Evolutionary conservation across 2,888 invertebrate genomes (phyloP), one percentile per base, ranked within the genome.

Genomic region (Tetragnatha montana): DNA sequence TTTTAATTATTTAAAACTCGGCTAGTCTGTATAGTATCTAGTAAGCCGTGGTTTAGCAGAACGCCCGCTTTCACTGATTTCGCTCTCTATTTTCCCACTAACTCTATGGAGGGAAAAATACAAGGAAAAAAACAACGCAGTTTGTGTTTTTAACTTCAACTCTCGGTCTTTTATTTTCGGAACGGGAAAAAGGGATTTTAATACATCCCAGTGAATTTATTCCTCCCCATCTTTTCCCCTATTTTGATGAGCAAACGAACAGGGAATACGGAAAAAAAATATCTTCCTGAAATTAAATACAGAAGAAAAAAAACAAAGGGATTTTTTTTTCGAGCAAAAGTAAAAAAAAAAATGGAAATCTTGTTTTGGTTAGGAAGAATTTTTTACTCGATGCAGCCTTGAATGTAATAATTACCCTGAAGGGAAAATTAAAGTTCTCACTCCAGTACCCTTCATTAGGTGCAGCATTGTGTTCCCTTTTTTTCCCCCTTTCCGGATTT

Each of bases 401-500:
- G 78, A n/a, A 80, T 49, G 69, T 80, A n/a, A 71, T 71, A 81
- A 81, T 50, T 81, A 81, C 71, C 70, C 35, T 68, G 21, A 71
- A 71, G 50, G 21, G 17, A 71, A 81, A 71, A 81, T 81, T 71
- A 81, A 81, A 81, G 49, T 21, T n/a, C 3, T 81, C 71, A 69
- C 47, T 70, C 50, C 70, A 71, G 19, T 81, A 19, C 81, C 68
- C 49, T 81, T 80, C 68, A 80, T 35, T 60, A 68, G 35, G 35
- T 19, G 50, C 19, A 35, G 35, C 22, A 10, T 68, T 80, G 19
- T 35, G 17, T 68, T 68, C 35, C 21, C 22, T 80, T 35, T 7
- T 68, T 80, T 68, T 49, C 50, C 17, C 21, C 22, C 35, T 22
- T 74, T 74, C 74, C 74, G 21, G 74, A 35, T 74, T 74, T 74